Conservation (phyloP, 2,113 vertebrate genomes). For the Bungarus multicinctus region DNA sequence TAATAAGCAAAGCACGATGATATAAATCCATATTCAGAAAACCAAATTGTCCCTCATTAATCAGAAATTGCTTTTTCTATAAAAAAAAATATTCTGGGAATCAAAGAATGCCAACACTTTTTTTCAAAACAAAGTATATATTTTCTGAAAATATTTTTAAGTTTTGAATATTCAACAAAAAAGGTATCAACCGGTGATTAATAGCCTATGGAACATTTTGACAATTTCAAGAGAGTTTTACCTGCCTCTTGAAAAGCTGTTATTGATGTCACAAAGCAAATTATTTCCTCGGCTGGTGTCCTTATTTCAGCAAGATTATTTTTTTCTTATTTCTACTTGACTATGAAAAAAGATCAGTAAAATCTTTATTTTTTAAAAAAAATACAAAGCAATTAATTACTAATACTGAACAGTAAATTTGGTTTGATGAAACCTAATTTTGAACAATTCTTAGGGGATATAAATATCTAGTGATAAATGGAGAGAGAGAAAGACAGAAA, state of each 20-base stretch:
- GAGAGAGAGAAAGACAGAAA: background rate
- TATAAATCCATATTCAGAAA: no score
- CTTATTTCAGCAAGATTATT: background rate
- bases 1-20: no score
- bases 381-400: background rate
- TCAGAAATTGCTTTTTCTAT: no score
- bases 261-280: background rate
- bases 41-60: no score
- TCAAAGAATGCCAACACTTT: no score
- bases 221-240: background rate
- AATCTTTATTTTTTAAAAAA: background rate
- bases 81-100: no score
- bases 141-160: background rate
- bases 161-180: background rate
- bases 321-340: background rate
- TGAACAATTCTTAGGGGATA: background rate
- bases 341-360: slow-evolving; percentile 7
- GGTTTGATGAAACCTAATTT: background rate
- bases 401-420: background rate
- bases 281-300: background rate
- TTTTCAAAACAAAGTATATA: no score
- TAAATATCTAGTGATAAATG: background rate
- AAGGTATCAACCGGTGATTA: background rate
- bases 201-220: background rate
- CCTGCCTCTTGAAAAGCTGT: slow-evolving; percentile 15